These are phyloP conservation scores for Rhizoglyphus robini DNA, from an alignment of 1,140 invertebrate species.

Conservation along the genomic window DNA sequence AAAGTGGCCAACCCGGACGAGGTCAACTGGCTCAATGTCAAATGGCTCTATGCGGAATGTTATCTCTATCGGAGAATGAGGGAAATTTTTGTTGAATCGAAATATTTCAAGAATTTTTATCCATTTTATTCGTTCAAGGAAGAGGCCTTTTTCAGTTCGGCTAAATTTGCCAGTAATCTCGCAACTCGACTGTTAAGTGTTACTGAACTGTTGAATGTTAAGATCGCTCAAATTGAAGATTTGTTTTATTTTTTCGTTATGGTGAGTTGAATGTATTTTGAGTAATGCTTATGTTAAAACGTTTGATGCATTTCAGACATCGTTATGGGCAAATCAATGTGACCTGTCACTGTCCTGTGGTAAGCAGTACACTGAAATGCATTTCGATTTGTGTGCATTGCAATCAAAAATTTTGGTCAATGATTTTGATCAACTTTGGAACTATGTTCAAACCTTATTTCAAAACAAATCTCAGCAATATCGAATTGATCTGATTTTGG, in stretches of 20 bases:
- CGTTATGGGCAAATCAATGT: conserved; percentile 55
- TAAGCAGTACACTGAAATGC: conserved; percentile 40
- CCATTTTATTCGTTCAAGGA: conserved; percentile 60
- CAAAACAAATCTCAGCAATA: conserved; percentile 19
- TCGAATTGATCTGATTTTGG: conserved; percentile 61
- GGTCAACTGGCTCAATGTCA: conserved; percentile 57
- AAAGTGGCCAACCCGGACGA: conserved; percentile 30
- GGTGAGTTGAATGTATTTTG: not conserved
- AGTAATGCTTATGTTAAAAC: not conserved
- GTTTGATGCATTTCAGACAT: conserved; percentile 25
- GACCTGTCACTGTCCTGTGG: conserved; percentile 76
- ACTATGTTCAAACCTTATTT: conserved; percentile 17
- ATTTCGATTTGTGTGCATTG: conserved; percentile 46
- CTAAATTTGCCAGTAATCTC: not conserved
- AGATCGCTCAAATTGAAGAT: not conserved
- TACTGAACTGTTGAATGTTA: not conserved
- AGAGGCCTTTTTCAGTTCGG: conserved; percentile 42
- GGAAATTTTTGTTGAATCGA: conserved; percentile 60
- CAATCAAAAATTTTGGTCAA: conserved; percentile 54
- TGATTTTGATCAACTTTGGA: conserved; percentile 36
- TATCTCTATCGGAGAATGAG: conserved; percentile 75
- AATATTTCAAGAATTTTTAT: conserved; percentile 45
- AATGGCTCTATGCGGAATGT: conserved; percentile 80
- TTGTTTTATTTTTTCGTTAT: conserved; percentile 2
- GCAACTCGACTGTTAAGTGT: not conserved